A percentile compares a stretch with the other conserved stretches of the same genome.
These are phyloP conservation scores for Threskiornis aethiopicus DNA, from an alignment of 2,797 vertebrate species.

Conservation along the genomic window DNA sequence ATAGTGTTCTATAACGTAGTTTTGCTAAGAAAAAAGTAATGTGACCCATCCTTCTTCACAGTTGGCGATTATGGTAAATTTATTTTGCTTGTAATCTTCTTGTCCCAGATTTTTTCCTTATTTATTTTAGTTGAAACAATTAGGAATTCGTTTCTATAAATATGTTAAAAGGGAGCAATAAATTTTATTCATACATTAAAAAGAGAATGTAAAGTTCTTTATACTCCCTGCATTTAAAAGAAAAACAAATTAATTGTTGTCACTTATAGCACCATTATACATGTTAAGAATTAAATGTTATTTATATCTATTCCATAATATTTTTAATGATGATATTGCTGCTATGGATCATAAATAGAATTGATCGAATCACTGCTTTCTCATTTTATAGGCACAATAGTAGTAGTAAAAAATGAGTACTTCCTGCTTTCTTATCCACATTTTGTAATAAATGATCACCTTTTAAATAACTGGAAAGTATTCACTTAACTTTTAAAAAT, in stretches of 20 bases:
- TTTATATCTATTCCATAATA: constrained; percentile 51
- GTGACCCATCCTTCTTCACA: constrained; percentile 57
- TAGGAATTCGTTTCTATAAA: constrained; percentile 46
- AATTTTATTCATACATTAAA: constrained; percentile 58
- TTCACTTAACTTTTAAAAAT: neutral
- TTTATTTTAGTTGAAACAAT: constrained; percentile 63
- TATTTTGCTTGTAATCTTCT: constrained; percentile 63
- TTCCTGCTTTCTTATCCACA: constrained; percentile 11
- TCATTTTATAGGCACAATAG: constrained; percentile 16
- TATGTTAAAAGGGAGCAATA: constrained; percentile 67
- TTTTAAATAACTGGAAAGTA: constrained; percentile 1
- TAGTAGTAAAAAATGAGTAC: neutral
- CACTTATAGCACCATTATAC: constrained; percentile 29
- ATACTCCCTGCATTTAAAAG: constrained; percentile 62
- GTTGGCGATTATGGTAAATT: constrained; percentile 52
- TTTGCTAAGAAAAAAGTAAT: constrained; percentile 60
- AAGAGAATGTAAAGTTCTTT: constrained; percentile 66
- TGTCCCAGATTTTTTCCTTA: constrained; percentile 48
- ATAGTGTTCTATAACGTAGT: constrained; percentile 58
- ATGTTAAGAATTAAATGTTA: constrained; percentile 38
- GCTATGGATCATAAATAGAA: constrained; percentile 42
- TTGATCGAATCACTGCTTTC: constrained; percentile 16
- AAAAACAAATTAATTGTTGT: neutral
- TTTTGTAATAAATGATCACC: neutral
- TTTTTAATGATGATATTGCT: constrained; percentile 51